phyloP scores from a whole-genome alignment of 2,888 invertebrate genomes.

The Tetrapedia diversipes region DNA sequence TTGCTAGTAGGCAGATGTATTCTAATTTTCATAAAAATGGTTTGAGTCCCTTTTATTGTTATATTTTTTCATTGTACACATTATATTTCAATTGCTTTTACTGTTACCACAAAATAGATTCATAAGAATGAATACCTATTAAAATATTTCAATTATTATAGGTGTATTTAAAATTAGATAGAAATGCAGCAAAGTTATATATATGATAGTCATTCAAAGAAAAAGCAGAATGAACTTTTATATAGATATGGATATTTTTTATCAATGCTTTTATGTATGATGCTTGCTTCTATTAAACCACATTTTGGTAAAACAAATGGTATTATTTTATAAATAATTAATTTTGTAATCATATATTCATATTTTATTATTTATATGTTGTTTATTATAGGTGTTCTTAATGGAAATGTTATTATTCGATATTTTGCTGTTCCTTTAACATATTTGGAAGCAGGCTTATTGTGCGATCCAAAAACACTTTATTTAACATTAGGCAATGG shows the following conservation, averaged over 20 bases:
- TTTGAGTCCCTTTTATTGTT: conserved; percentile 37
- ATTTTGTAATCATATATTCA: neutral
- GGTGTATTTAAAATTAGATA: conserved; percentile 22
- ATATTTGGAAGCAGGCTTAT: conserved; percentile 79
- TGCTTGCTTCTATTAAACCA: conserved; percentile 77
- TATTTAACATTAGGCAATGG: conserved; percentile 74
- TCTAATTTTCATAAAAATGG: conserved; percentile 47
- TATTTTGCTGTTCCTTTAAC: conserved; percentile 79
- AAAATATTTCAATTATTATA: conserved; percentile 25
- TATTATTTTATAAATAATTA: conserved; percentile 30
- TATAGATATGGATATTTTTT: conserved; percentile 77
- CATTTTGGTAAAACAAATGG: conserved; percentile 75
- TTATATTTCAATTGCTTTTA: conserved; percentile 22
- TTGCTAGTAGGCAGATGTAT: conserved; percentile 34
- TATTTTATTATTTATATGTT: conserved; percentile 1
- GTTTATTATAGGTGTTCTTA: conserved; percentile 72
- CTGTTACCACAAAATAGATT: neutral
- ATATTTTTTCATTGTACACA: conserved; percentile 32
- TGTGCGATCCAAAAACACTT: conserved; percentile 76
- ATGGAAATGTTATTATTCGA: conserved; percentile 78
- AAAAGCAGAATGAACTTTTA: conserved; percentile 64
- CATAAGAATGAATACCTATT: neutral
- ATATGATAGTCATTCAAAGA: conserved; percentile 41
- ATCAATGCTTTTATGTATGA: conserved; percentile 78
- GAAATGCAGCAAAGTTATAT: conserved; percentile 49